Conservation (phyloP, 2,888 invertebrate genomes). For the Marasmarcha lunaedactyla region DNA sequence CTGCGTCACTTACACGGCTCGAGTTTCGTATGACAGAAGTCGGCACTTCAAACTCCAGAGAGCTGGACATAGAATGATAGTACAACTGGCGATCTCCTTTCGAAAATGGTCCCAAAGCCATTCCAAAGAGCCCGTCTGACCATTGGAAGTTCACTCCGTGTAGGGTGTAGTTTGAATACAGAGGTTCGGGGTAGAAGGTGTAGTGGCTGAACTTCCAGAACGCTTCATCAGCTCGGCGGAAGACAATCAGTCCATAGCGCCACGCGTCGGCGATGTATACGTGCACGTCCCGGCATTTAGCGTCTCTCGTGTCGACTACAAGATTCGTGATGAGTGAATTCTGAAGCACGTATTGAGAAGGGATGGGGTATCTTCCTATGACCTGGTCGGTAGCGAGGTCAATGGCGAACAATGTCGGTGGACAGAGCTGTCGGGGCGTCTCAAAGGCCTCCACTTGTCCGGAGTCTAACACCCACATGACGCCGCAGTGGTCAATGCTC, state of each 20-base stretch:
- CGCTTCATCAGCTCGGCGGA: slow-evolving; percentile 66
- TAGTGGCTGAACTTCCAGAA: slow-evolving; percentile 79
- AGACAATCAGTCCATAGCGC: slow-evolving; percentile 74
- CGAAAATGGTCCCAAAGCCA: slow-evolving; percentile 74
- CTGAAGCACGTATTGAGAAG: slow-evolving; percentile 74
- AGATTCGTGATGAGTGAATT: slow-evolving; percentile 78
- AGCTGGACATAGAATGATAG: slow-evolving; percentile 88
- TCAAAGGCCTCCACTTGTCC: slow-evolving; percentile 80
- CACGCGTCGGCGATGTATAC: slow-evolving; percentile 79
- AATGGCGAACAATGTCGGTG: slow-evolving; percentile 80
- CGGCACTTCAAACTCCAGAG: slow-evolving; percentile 79
- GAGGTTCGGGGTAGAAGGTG: slow-evolving; percentile 78
- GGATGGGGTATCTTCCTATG: slow-evolving; percentile 74
- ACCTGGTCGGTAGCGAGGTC: slow-evolving; percentile 75
- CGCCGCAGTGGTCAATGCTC: slow-evolving; percentile 79
- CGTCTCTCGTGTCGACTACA: slow-evolving; percentile 73
- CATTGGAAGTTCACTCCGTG: slow-evolving; percentile 84
- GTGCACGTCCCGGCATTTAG: slow-evolving; percentile 72
- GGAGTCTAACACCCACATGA: slow-evolving; percentile 85
- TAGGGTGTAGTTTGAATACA: slow-evolving; percentile 79
- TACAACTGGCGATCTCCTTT: slow-evolving; percentile 75
- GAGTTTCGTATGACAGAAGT: slow-evolving; percentile 79
- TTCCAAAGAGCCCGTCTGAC: slow-evolving; percentile 84
- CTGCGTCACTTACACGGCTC: slow-evolving; percentile 38
- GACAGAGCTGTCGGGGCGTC: slow-evolving; percentile 75